Conservation (phyloP, 2,888 invertebrate genomes). For the Lepidonotus clava region DNA sequence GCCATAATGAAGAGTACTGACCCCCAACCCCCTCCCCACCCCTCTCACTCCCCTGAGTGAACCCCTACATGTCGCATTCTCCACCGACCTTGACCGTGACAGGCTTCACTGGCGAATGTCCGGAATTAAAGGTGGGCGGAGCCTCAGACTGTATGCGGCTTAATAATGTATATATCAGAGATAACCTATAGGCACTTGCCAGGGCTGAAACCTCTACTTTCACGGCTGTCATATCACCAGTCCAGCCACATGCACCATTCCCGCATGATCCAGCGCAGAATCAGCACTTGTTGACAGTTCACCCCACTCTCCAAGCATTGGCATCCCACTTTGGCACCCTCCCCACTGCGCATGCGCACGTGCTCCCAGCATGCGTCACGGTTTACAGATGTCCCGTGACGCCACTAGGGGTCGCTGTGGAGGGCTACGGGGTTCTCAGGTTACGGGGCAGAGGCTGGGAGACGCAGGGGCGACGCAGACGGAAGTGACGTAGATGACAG, state of each 20-base stretch:
- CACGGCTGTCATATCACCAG: neutral
- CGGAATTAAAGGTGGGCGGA: too few relatives aligned
- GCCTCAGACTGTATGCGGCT: too few relatives aligned
- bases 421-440: neutral
- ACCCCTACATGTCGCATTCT: too few relatives aligned
- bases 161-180: too few relatives aligned
- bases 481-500: neutral
- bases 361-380: slow-evolving; percentile 52
- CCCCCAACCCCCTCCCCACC: too few relatives aligned
- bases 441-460: neutral
- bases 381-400: slow-evolving; percentile 26
- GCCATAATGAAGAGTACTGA: too few relatives aligned
- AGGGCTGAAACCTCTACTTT: too few relatives aligned
- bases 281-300: neutral
- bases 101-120: too few relatives aligned
- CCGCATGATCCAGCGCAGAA: neutral
- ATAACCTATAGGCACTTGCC: too few relatives aligned
- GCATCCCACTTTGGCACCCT: neutral
- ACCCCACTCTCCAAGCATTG: neutral
- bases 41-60: too few relatives aligned
- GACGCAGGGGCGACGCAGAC: neutral
- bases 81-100: too few relatives aligned
- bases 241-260: neutral
- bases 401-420: neutral
- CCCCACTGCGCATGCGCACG: slow-evolving; percentile 32